Percentiles rank a stretch among this genome's conserved stretches.
phyloP scores from a whole-genome alignment of 1,140 invertebrate genomes.

The Hypothenemus hampei region DNA sequence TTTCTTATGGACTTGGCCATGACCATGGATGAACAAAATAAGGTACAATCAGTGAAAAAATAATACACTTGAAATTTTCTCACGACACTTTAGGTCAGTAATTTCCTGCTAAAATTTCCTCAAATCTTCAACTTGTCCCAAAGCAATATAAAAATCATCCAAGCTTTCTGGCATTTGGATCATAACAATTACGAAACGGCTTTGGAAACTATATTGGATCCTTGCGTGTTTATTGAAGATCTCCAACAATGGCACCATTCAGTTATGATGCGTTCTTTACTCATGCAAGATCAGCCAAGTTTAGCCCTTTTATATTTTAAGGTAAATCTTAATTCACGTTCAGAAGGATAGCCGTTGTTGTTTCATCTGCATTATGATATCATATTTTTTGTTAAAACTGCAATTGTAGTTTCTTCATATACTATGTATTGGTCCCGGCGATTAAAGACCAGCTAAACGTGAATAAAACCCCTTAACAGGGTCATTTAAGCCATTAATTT shows the following conservation, averaged over 20 bases:
- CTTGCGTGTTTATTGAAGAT: slow-evolving; percentile 35
- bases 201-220: slow-evolving; percentile 48
- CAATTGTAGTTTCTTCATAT: no score
- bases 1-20: slow-evolving; percentile 72
- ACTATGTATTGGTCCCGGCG: no score
- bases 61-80: no score
- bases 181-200: slow-evolving; percentile 64
- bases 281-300: slow-evolving; percentile 38
- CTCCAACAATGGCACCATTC: slow-evolving; percentile 41
- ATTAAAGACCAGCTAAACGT: no score
- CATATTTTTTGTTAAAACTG: neutral
- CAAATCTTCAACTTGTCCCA: slow-evolving; percentile 66
- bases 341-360: no score
- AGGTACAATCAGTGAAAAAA: no score
- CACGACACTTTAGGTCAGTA: no score
- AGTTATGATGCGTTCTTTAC: slow-evolving; percentile 36
- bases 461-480: no score
- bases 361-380: neutral
- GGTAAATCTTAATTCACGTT: slow-evolving; percentile 16
- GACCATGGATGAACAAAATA: slow-evolving; percentile 49
- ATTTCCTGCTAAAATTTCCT: slow-evolving; percentile 68
- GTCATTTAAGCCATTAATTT: no score
- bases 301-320: slow-evolving; percentile 39
- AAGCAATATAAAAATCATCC: slow-evolving; percentile 67
- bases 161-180: slow-evolving; percentile 83